Percentiles rank a stretch among this genome's conserved stretches.
Evolutionary conservation across 2,888 invertebrate species (phyloP).

Genomic region (Apamea epomidion): DNA sequence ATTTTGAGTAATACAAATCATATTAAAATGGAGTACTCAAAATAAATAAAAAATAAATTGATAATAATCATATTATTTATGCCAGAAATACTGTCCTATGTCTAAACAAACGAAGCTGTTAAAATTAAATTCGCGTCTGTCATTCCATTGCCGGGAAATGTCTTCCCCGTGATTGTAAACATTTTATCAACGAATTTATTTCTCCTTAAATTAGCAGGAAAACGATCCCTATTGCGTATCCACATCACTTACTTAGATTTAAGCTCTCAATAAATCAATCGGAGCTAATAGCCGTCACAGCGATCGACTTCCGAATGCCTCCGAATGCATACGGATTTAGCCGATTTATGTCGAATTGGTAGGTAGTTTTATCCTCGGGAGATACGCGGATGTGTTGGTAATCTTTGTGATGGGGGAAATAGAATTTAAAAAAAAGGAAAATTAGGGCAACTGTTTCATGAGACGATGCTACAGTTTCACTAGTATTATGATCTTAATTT

Average conservation of each 20-base stretch:
- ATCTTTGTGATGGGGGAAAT: slow-evolving; percentile 1
- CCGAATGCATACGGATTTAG: slow-evolving; percentile 45
- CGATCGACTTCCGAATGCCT: slow-evolving; percentile 43
- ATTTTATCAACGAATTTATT: background rate
- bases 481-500: background rate
- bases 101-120: background rate
- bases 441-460: background rate
- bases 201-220: background rate
- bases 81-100: too few species aligned
- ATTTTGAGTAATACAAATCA: too few species aligned
- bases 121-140: background rate
- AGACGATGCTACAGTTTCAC: background rate
- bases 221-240: background rate
- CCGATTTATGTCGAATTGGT: slow-evolving; percentile 15
- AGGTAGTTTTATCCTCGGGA: slow-evolving; percentile 9
- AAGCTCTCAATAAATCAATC: slow-evolving; percentile 34
- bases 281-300: slow-evolving; percentile 47
- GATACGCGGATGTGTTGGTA: slow-evolving; percentile 14
- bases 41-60: background rate
- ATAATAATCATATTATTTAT: background rate
- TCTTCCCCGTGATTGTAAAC: rapidly evolving
- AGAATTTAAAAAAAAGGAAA: background rate
- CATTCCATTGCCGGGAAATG: background rate
- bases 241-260: slow-evolving; percentile 19
- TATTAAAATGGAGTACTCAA: background rate